Base-by-base conservation (phyloP, 2,888 invertebrate species). In the Tortricodes alternella region DNA sequence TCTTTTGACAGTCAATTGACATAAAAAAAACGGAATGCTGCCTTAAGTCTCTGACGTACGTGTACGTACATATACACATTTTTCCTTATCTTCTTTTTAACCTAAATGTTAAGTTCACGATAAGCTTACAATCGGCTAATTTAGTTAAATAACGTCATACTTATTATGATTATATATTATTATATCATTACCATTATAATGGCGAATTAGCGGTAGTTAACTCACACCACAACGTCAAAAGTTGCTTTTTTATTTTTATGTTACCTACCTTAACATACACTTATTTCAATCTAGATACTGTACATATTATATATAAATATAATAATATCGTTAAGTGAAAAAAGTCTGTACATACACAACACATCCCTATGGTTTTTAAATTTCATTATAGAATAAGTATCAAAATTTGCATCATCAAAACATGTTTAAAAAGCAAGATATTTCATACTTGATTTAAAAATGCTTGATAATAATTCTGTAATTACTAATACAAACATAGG, bases 21-120 rank as follows among this genome's bases (percentile, higher is more conserved):
- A 29, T n/a, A n/a, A 27, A 27, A 5, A 11, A 6, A 34, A 13
- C 8, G 34, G 13, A 34, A 15, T 34, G 32, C 34, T 13, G 15
- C 5, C 13, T 13, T 34, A n/a, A 8, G 15, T 34, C 7, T 13
- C 34, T 16, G 16, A 18, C 15, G 4, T n/a, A 65, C 68, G 60
- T 64, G 85, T 85, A 86, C 86, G 85, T 83, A 83, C 82, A 72
- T 67, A 66, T 66, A 46, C 19, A 53, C 48, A 46, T 41, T 53
- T 64, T 62, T 73, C 73, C 76, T 78, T 85, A 85, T 84, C 83
- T 79, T 53, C 65, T 68, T 76, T 78, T 77, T 85, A 80, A 84
- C 84, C 86, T 82, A 82, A 78, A 75, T 74, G 67, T 68, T 65
- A 72, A 70, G 79, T 78, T 81, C 73, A 73, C 68, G 70, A 74